Conservation (phyloP, 1,140 invertebrate species). For the Achatina immaculata region DNA sequence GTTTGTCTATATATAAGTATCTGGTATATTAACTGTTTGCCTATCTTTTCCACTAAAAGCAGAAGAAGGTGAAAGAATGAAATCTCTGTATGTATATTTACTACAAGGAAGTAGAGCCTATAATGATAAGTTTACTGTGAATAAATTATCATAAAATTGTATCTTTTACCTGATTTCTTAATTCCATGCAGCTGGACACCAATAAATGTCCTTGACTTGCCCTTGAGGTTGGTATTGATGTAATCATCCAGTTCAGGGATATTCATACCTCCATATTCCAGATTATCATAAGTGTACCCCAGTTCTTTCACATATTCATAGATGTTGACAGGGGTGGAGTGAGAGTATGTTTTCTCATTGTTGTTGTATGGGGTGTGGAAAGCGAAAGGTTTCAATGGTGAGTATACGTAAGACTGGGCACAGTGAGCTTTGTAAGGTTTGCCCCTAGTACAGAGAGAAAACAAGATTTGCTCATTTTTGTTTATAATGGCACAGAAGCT, state of each 20-base stretch:
- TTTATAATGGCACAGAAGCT: too few relatives aligned
- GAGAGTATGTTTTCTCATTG: constrained; percentile 38
- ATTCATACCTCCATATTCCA: constrained; percentile 43
- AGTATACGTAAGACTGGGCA: constrained; percentile 28
- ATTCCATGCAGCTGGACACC: constrained; percentile 42
- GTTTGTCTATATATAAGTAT: too few relatives aligned
- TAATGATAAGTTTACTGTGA: too few relatives aligned
- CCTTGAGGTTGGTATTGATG: constrained; percentile 31
- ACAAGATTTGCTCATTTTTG: too few relatives aligned
- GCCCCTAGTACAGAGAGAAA: too few relatives aligned
- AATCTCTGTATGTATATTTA: too few relatives aligned
- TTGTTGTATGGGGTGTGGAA: constrained; percentile 42
- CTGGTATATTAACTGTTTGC: too few relatives aligned
- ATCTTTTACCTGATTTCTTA: constrained; percentile 34
- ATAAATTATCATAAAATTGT: too few relatives aligned
- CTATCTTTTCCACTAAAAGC: too few relatives aligned
- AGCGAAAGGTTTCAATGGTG: constrained; percentile 45
- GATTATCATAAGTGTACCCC: constrained; percentile 44
- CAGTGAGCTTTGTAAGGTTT: constrained; percentile 41
- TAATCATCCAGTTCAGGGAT: constrained; percentile 40
- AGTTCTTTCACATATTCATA: constrained; percentile 45
- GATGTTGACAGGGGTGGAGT: constrained; percentile 40
- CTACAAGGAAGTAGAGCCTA: too few relatives aligned
- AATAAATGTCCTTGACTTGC: constrained; percentile 34
- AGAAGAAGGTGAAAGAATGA: too few relatives aligned